These are phyloP conservation scores for Chelmon rostratus DNA, from an alignment of 2,797 vertebrate genomes.

Conservation along the genomic window DNA sequence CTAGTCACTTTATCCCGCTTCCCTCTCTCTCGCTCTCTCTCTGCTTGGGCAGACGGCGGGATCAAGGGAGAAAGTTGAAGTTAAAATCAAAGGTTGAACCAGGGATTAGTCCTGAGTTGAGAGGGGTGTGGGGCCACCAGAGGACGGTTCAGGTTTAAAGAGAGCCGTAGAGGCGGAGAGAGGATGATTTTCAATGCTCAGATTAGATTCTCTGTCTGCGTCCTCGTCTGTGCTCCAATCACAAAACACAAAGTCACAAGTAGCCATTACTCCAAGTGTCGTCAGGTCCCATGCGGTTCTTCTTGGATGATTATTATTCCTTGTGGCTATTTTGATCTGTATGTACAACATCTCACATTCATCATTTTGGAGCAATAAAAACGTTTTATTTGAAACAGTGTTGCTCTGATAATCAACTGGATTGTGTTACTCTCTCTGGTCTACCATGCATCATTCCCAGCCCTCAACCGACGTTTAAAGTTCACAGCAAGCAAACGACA, in stretches of 20 bases:
- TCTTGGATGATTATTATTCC: neutral
- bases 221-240: neutral
- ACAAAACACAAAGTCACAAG: neutral
- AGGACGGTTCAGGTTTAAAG: slow-evolving; percentile 62
- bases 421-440: too few relatives aligned
- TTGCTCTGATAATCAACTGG: too few relatives aligned
- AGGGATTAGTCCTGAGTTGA: slow-evolving; percentile 77
- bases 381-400: too few relatives aligned
- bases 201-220: slow-evolving; percentile 28
- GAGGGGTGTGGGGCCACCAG: slow-evolving; percentile 40
- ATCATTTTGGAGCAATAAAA: too few relatives aligned
- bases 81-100: slow-evolving; percentile 81
- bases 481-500: too few relatives aligned
- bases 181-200: slow-evolving; percentile 35
- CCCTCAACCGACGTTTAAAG: too few relatives aligned
- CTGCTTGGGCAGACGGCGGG: slow-evolving; percentile 59
- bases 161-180: slow-evolving; percentile 24
- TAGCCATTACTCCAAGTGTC: neutral
- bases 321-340: too few relatives aligned
- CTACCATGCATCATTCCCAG: too few relatives aligned
- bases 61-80: slow-evolving; percentile 70
- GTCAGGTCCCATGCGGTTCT: neutral
- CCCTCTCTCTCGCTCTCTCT: slow-evolving; percentile 18
- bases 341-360: too few relatives aligned
- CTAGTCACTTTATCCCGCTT: slow-evolving; percentile 75